Conservation (phyloP, 2,888 invertebrate genomes). For the Trichopria drosophilae region DNA sequence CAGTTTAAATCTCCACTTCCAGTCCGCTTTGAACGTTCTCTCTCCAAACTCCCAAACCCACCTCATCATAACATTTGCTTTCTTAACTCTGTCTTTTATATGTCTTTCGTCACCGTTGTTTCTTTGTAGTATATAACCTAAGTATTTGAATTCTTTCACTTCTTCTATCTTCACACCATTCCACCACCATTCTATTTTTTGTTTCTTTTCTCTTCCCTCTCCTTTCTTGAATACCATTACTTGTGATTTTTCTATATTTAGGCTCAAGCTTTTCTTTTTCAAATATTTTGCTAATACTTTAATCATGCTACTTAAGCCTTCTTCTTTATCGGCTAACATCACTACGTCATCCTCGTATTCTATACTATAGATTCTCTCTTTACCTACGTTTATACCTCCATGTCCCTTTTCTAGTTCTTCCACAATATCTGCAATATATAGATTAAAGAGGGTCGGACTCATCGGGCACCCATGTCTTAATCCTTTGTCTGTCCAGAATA, state of each 20-base stretch:
- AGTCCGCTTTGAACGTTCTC: background rate
- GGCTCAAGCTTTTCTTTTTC: background rate
- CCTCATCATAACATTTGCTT: background rate
- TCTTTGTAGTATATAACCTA: background rate
- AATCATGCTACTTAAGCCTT: conserved; percentile 4
- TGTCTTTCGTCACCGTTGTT: background rate
- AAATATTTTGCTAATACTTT: background rate
- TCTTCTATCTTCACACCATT: background rate
- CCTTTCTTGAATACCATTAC: background rate
- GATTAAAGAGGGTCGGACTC: too few relatives aligned
- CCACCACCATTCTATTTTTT: background rate
- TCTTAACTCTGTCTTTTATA: background rate
- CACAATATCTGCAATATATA: too few relatives aligned
- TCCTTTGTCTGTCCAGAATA: too few relatives aligned
- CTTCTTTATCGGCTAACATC: background rate
- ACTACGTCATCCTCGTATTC: conserved; percentile 14
- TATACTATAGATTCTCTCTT: background rate
- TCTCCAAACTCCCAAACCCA: background rate
- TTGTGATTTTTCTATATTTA: background rate
- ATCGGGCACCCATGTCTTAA: too few relatives aligned
- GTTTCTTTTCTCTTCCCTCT: background rate
- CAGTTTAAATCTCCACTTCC: background rate
- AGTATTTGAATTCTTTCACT: background rate
- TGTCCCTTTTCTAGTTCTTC: background rate
- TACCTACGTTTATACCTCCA: conserved; percentile 2